Evolutionary conservation across 2,113 vertebrate species (phyloP).

Genomic region (Calidris pugnax): DNA sequence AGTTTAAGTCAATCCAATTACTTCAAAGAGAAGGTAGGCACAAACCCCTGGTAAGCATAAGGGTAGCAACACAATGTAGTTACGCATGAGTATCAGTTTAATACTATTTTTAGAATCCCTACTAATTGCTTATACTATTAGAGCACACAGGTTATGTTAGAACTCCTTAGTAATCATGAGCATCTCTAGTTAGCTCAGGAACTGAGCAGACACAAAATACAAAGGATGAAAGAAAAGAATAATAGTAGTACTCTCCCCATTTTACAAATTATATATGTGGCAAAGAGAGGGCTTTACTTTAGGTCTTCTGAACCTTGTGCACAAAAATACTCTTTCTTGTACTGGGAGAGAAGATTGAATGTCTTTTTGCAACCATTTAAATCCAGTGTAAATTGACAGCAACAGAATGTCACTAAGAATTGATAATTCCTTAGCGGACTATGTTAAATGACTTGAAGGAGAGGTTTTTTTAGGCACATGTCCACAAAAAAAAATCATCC

Average conservation of each 20-base stretch:
- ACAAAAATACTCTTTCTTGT: not conserved
- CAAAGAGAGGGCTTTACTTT: not conserved
- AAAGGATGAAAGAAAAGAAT: rapidly evolving
- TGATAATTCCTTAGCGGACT: not conserved
- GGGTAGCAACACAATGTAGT: not conserved
- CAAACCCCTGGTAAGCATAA: not conserved
- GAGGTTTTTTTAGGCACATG: not conserved
- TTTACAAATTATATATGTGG: not conserved
- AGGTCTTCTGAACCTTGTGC: not conserved
- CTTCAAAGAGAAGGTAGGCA: not conserved
- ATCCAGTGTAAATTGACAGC: rapidly evolving
- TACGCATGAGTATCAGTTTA: not conserved
- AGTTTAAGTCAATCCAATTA: not conserved
- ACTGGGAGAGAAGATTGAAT: not conserved
- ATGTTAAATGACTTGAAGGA: not conserved
- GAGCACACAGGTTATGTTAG: not conserved
- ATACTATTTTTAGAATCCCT: not conserved
- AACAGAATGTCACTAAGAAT: not conserved
- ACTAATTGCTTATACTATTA: not conserved
- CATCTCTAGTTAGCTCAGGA: not conserved
- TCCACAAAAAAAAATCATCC: not conserved
- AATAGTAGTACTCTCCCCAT: rapidly evolving
- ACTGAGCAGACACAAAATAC: not conserved
- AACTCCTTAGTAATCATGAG: not conserved
- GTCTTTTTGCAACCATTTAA: not conserved